Percentiles rank a stretch among this genome's conserved stretches.
Evolutionary conservation across 2,113 vertebrate species (phyloP).

Genomic region (Phrynocephalus versicolor): DNA sequence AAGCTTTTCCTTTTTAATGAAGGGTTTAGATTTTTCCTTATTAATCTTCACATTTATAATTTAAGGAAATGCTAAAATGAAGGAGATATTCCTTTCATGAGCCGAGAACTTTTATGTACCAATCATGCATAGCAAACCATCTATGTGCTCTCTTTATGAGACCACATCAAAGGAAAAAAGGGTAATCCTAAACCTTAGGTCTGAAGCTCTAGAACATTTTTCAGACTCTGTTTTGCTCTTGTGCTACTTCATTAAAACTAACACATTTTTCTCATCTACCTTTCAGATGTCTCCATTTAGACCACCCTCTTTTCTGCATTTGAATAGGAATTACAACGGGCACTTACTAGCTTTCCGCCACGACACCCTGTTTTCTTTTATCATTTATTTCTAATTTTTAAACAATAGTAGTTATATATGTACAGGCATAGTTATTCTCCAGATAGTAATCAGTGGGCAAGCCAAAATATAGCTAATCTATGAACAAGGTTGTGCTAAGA

Average conservation of each 20-base stretch:
- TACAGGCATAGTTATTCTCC: background rate
- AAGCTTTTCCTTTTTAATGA: conserved; percentile 6
- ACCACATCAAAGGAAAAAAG: conserved; percentile 49
- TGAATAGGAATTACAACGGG: conserved; percentile 8
- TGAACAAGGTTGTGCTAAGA: background rate
- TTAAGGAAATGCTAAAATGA: conserved; percentile 5
- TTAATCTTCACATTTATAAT: conserved; percentile 22
- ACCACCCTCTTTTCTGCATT: background rate
- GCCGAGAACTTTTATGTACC: background rate
- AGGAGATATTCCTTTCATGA: background rate
- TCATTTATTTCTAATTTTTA: conserved; percentile 29
- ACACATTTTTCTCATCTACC: conserved; percentile 10
- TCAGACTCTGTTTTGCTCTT: conserved; percentile 30
- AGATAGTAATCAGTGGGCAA: background rate
- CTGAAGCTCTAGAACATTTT: conserved; percentile 40
- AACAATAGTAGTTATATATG: background rate
- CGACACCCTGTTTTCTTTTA: conserved; percentile 1
- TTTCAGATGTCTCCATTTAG: conserved; percentile 34
- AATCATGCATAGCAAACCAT: conserved; percentile 16
- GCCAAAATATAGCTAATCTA: background rate
- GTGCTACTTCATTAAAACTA: conserved; percentile 46
- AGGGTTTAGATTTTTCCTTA: conserved; percentile 19
- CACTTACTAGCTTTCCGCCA: conserved; percentile 26
- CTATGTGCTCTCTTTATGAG: conserved; percentile 3
- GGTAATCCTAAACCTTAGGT: conserved; percentile 39